Evolutionary conservation across 2,113 vertebrate species (phyloP), one percentile per base, ranked within the genome.

Genomic region (Crotalus tigris): DNA sequence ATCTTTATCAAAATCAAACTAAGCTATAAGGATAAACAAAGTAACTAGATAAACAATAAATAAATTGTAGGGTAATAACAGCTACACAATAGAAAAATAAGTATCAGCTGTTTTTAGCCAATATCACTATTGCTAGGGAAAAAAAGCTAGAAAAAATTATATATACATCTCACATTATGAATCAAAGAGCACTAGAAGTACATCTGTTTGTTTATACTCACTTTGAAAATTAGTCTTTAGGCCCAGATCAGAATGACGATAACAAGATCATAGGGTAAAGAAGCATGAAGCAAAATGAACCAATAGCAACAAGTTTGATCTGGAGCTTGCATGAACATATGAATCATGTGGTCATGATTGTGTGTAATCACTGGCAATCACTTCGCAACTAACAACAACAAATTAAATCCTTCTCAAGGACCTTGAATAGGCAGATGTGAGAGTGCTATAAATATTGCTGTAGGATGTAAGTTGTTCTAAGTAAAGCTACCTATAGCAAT

Each of bases 1-100:
- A 93, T 57, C 88, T 97, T 96, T 85, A 29, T 93, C 90, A 92
- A 94, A 29, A 92, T 95, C 90, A 94, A 12, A 13, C 87, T 93
- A 86, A 92, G 93, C 5, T 91, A 93, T 90, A 58, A 29, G 88
- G 94, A 91, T 87, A 95, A 94, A 94, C 5, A 93, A 92, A 95
- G 55, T 81, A 94, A 94, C n/a, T 23, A 90, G 92, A 91, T 92
- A 69, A 75, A 5, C 46, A 93, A n/a, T 95, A 85, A 93, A 29
- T 95, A 85, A 94, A 95, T 94, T 93, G 87, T 90, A 89, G 93
- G 49, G 44, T 90, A 90, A 95, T 69, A 29, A 54, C 93, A 93
- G n/a, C 29, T 3, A 85, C 7, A 95, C 87, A 95, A 90, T 2
- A 91, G 81, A 95, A 89, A 57, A 91, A 93, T 29, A 93, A 33